Base-by-base conservation (phyloP, 2,113 vertebrate genomes). In the Misgurnus mizolepis region DNA sequence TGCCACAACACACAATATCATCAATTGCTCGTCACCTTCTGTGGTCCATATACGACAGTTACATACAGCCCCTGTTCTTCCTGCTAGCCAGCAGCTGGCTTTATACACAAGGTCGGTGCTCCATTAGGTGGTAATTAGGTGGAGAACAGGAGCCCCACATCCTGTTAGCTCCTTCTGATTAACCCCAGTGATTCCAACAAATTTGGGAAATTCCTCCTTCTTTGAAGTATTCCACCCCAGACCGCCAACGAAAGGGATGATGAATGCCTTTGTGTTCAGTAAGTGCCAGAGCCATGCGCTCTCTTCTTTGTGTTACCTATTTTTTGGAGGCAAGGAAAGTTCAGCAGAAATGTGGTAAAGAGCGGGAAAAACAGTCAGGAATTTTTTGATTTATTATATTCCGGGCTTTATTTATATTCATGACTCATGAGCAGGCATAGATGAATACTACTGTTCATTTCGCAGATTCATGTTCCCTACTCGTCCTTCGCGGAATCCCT, bases 101-200 rank as follows among this genome's bases (percentile, higher is more conserved):
- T 93, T 94, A 94, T 92, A 87, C 87, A 83, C 81, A 74, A 60
- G 76, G 76, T 69, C 71, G 67, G 76, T 82, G 83, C 83, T 89
- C 92, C 92, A 93, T 96, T 96, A 96, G 95, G 94, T 94, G 96
- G 95, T 95, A 95, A 97, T 98, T 95, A 95, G 93, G 93, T 95
- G 88, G 88, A 94, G 93, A 90, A 91, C 95, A 95, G 95, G 95
- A 96, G 94, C 94, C 94, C 91, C 84, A 93, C 94, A 96, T 96
- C 96, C 96, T 96, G 94, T 94, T 94, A 91, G 91, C 88, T 89
- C 88, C 89, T 92, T 93, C 93, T 96, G 94, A 96, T 96, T 95
- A 96, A 92, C 93, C 95, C 94, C 91, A 94, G 93, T 95, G 92
- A 95, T 93, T 95, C 95, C 91, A 93, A 94, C 93, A 95, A 92